phyloP scores from a whole-genome alignment of 2,888 invertebrate genomes.

The Crossocerus cetratus region DNA sequence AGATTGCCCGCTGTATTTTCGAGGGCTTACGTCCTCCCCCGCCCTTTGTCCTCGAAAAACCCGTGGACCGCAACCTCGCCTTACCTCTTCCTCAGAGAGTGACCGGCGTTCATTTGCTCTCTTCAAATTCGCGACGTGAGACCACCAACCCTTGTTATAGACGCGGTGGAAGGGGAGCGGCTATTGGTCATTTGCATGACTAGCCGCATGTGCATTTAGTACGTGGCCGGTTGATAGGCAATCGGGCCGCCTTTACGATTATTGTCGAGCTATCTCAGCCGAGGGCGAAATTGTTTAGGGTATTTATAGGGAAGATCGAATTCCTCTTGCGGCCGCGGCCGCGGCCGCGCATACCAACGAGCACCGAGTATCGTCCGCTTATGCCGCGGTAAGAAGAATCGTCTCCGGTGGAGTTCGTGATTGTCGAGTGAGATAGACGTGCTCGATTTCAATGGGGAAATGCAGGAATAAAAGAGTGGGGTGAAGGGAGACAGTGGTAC shows the following conservation, averaged over 20 bases:
- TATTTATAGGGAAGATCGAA: conserved; percentile 68
- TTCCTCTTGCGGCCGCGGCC: conserved; percentile 44
- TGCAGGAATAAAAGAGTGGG: conserved; percentile 16
- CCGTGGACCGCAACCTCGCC: background rate
- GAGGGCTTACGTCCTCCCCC: conserved; percentile 33
- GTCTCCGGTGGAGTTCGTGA: background rate
- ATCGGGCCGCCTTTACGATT: conserved; percentile 71
- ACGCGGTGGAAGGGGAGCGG: too few species aligned
- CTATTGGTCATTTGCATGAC: background rate
- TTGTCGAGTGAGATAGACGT: conserved; percentile 9
- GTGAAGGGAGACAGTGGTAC: background rate
- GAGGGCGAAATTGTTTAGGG: conserved; percentile 67
- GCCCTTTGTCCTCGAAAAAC: conserved; percentile 24
- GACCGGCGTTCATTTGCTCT: too few species aligned
- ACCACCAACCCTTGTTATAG: too few species aligned
- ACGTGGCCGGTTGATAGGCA: conserved; percentile 62
- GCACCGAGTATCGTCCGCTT: background rate
- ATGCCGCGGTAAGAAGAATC: background rate
- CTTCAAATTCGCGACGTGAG: too few species aligned
- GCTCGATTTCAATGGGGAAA: too few species aligned
- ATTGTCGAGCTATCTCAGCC: conserved; percentile 60
- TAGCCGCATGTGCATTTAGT: conserved; percentile 25
- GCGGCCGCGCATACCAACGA: conserved; percentile 29
- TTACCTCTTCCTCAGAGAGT: background rate
- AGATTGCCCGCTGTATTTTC: conserved; percentile 66